Base-by-base conservation (phyloP, 2,888 invertebrate genomes). In the Perithous albicinctus region DNA sequence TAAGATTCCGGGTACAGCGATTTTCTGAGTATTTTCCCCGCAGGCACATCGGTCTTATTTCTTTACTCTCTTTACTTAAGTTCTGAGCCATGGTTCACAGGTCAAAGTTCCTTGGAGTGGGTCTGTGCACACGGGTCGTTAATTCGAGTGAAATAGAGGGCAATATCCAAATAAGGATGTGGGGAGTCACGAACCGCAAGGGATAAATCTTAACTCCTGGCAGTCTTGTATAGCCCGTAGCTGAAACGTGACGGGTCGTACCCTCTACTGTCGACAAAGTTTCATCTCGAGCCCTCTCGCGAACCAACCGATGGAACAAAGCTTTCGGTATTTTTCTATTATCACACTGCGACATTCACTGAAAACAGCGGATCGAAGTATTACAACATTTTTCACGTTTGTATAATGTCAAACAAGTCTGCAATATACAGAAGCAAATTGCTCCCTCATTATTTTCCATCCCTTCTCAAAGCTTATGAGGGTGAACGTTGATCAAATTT, bases 81-180 rank as follows among this genome's bases (percentile, higher is more conserved):
- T 64, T 74, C 18, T 23, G 32, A 23, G 38, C n/a, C 32, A n/a
- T 61, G 38, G 12, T 35, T 10, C 8, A n/a, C 20, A n/a, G 56
- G 1, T 15, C 32, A 20, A 43, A 64, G 38, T 46, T 69, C 5
- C 15, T 8, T 3, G 69, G 51, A 7, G 26, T n/a, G 63, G 51
- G 66, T 43, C 15, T 54, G n/a, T 54, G 26, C 48, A 63, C 32
- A 46, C 54, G 46, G 38, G 64, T 78, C 73, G 67, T 78, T 74
- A 78, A 78, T 20, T 79, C 43, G 26, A 70, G 46, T 38, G 54
- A 73, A 56, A 77, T 67, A 35, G 48, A 66, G 29, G 56, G 23
- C 41, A 23, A 73, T 81, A 67, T 73, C n/a, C 35, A 67, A 67
- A 73, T 77, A 29, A 48, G 66, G 20, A 38, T 56, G 67, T 59